Evolutionary conservation across 2,113 vertebrate species (phyloP).

Genomic region (Hyperopisus bebe): DNA sequence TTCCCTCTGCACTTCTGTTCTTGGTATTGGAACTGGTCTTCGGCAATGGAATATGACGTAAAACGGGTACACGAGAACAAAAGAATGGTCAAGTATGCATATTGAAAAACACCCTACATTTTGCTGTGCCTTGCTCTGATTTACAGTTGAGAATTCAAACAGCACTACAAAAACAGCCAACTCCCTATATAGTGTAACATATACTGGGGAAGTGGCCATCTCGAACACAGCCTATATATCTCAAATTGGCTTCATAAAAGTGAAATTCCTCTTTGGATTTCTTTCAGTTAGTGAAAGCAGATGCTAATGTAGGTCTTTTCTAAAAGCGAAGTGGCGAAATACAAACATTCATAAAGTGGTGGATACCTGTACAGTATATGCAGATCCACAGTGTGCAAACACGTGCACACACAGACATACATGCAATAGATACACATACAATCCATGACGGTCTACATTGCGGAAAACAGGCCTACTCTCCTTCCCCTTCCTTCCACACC

Average conservation of each 20-base stretch:
- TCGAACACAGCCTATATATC: neutral
- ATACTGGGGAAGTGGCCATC: neutral
- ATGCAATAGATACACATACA: neutral
- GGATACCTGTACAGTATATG: neutral
- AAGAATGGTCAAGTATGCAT: too few species aligned
- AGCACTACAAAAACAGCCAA: neutral
- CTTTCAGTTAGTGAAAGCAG: neutral
- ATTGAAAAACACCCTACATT: neutral
- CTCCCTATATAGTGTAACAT: neutral
- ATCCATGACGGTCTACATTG: neutral
- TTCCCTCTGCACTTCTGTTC: too few species aligned
- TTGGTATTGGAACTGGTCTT: too few species aligned
- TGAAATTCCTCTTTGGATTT: neutral
- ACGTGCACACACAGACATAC: neutral
- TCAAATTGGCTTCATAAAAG: neutral
- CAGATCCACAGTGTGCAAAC: neutral
- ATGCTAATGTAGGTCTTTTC: neutral
- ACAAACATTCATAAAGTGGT: neutral
- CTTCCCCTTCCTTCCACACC: neutral
- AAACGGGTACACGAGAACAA: neutral
- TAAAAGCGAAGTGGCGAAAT: neutral
- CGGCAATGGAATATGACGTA: neutral
- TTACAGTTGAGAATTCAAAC: neutral
- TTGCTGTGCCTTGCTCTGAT: neutral
- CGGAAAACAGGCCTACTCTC: neutral